These are phyloP conservation scores for Ophiodon elongatus DNA, from an alignment of 2,113 vertebrate species.

Conservation along the genomic window DNA sequence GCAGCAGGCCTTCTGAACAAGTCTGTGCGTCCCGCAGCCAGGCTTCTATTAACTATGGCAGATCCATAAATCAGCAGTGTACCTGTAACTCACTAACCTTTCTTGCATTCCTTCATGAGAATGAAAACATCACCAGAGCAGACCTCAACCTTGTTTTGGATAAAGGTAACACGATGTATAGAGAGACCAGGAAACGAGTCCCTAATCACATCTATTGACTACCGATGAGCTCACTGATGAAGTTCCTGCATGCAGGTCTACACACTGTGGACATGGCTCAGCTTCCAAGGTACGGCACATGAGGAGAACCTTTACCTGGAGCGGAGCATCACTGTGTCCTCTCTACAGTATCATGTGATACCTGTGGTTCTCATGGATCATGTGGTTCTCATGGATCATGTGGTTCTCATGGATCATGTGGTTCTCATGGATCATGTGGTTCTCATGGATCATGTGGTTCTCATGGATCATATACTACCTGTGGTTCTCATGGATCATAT, in stretches of 20 bases:
- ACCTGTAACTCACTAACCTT: conserved; percentile 13
- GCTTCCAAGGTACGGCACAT: neutral
- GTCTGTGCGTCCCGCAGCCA: conserved; percentile 17
- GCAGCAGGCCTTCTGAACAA: no score
- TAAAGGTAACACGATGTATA: neutral
- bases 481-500: no score
- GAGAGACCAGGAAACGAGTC: neutral
- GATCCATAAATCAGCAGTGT: neutral
- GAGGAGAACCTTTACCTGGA: neutral
- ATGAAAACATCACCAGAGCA: neutral
- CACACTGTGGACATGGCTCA: neutral
- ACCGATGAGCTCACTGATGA: neutral
- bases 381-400: no score
- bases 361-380: no score
- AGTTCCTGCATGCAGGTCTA: neutral
- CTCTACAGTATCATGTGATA: no score
- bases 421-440: no score
- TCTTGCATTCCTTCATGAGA: conserved; percentile 10
- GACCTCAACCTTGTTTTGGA: conserved; percentile 7
- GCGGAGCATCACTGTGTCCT: no score
- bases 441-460: no score
- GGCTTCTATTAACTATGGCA: neutral
- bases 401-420: no score
- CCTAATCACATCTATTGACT: neutral
- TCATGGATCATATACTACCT: no score